These are phyloP conservation scores for Vollenhovia emeryi DNA, from an alignment of 1,140 invertebrate genomes.

Conservation along the genomic window DNA sequence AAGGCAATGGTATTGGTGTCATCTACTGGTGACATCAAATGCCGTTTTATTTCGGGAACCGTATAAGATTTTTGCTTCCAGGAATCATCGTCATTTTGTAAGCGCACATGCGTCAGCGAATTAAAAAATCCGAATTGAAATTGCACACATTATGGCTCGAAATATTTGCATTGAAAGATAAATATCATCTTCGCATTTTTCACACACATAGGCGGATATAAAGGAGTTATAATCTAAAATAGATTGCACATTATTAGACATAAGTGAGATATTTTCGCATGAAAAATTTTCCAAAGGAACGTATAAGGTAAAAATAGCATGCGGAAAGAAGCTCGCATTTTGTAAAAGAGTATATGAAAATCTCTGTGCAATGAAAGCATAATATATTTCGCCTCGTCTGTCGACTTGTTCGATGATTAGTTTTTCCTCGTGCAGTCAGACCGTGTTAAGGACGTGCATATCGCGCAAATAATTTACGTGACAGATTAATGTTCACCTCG, in stretches of 20 bases:
- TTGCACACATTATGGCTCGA: background rate
- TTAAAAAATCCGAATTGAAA: background rate
- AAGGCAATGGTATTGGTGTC: background rate
- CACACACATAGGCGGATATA: too few species aligned
- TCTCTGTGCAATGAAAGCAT: background rate
- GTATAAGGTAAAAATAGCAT: background rate
- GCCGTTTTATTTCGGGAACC: constrained; percentile 45
- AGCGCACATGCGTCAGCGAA: background rate
- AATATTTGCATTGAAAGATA: background rate
- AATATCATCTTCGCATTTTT: background rate
- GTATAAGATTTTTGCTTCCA: constrained; percentile 27
- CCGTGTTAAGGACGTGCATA: background rate
- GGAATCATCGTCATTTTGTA: constrained; percentile 1
- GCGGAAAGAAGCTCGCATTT: background rate
- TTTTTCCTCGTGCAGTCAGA: background rate
- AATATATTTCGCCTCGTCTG: background rate
- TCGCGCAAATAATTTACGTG: constrained; percentile 32
- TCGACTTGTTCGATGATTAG: background rate
- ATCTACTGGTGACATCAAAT: constrained; percentile 38
- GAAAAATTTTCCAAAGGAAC: background rate
- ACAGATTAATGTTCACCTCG: constrained; percentile 14
- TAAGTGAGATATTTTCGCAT: background rate
- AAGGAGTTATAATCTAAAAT: background rate
- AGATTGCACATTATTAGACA: background rate
- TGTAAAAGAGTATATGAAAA: background rate